Percentiles rank a stretch among this genome's conserved stretches.
These are phyloP conservation scores for Drosophila ambigua DNA, from an alignment of 1,140 invertebrate genomes.

Conservation along the genomic window DNA sequence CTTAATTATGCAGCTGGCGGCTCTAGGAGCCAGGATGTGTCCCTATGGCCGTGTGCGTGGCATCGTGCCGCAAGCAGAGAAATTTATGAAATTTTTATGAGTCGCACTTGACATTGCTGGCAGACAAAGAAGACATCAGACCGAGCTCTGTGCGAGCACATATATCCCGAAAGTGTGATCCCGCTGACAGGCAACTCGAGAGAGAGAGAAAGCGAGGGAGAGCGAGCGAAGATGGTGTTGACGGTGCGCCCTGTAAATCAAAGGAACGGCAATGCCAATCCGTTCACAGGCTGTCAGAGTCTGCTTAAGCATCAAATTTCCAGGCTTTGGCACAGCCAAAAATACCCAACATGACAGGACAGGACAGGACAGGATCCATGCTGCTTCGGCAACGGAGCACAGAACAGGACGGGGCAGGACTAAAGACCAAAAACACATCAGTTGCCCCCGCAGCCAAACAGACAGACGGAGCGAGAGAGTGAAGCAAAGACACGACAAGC, in stretches of 20 bases:
- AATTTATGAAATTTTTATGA: constrained; percentile 58
- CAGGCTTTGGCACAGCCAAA: constrained; percentile 15
- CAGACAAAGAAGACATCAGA: constrained; percentile 5
- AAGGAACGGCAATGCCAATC: constrained; percentile 47
- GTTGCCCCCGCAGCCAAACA: too few species aligned
- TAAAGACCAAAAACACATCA: constrained; percentile 31
- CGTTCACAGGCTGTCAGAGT: constrained; percentile 56
- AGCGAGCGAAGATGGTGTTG: background rate
- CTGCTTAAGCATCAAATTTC: constrained; percentile 60
- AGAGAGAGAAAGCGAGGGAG: too few species aligned
- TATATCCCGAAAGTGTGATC: constrained; percentile 8
- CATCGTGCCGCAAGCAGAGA: constrained; percentile 6
- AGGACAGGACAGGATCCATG: constrained; percentile 11
- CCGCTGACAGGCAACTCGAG: constrained; percentile 2
- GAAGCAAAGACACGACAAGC: too few species aligned
- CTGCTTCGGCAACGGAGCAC: too few species aligned
- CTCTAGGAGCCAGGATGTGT: constrained; percentile 32
- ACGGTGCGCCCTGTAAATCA: constrained; percentile 29
- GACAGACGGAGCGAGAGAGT: too few species aligned
- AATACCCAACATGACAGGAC: constrained; percentile 27
- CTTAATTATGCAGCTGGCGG: constrained; percentile 70
- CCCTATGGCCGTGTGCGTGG: constrained; percentile 9
- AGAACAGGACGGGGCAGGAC: too few species aligned
- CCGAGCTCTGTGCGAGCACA: background rate
- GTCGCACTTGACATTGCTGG: constrained; percentile 41